phyloP scores from a whole-genome alignment of 2,797 vertebrate genomes.

The Sardinella longiceps region DNA sequence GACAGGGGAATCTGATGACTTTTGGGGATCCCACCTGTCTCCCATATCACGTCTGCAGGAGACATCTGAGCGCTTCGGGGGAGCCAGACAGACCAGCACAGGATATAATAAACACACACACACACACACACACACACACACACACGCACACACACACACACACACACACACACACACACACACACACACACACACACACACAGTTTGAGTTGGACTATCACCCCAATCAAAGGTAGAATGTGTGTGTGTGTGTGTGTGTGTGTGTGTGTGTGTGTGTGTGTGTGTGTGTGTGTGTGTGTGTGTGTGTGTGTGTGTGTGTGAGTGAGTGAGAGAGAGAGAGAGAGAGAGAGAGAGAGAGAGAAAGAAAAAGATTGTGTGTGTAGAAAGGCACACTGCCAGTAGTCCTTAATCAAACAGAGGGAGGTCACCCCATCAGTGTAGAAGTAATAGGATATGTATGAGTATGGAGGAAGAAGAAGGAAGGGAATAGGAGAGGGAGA shows the following conservation, averaged over 20 bases:
- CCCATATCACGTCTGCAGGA: background rate
- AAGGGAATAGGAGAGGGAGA: background rate
- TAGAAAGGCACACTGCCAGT: slow-evolving; percentile 53
- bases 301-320: background rate
- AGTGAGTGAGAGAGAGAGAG: background rate
- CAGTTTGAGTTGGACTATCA: too few relatives aligned
- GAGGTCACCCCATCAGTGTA: slow-evolving; percentile 51
- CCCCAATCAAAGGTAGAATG: too few relatives aligned
- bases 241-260: slow-evolving; percentile 7
- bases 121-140: slow-evolving; percentile 5
- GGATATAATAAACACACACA: background rate
- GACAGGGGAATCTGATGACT: background rate
- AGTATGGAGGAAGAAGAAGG: slow-evolving; percentile 26
- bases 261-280: slow-evolving; percentile 30
- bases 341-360: too few relatives aligned
- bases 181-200: background rate
- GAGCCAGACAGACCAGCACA: background rate
- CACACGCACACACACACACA: slow-evolving; percentile 24
- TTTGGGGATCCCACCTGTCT: background rate
- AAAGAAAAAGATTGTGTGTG: background rate
- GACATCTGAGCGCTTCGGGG: background rate
- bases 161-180: slow-evolving; percentile 11
- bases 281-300: slow-evolving; percentile 19
- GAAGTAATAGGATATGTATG: slow-evolving; percentile 43
- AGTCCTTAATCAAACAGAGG: slow-evolving; percentile 62